Evolutionary conservation across 2,797 vertebrate species (phyloP), one percentile per base, ranked within the genome.

Genomic region (Tamandua tetradactyla): DNA sequence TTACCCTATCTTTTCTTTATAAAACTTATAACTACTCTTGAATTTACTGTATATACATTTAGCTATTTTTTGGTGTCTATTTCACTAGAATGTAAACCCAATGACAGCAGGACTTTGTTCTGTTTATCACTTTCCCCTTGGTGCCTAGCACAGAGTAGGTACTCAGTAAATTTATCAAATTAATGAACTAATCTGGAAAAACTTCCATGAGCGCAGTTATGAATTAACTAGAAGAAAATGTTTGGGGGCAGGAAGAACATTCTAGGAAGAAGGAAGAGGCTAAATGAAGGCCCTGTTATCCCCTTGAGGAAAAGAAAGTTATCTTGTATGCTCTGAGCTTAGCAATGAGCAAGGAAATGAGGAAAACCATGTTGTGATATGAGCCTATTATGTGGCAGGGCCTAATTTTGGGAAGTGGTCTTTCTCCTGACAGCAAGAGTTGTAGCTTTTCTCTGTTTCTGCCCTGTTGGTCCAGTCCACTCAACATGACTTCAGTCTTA

Each of bases 351-450:
- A 15, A 57, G 37, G 47, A 74, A 62, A 59, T 20, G 55, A 55
- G 32, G 55, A 14, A 59, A 23, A 3, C 0, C 7, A 4, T 1
- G 4, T 1, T 22, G 15, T 71, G 44, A 57, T 55, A 44, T 20
- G 18, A 61, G 5, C 25, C 4, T 10, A 12, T 8, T 18, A 55
- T 3, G 1, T 5, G 8, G 23, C 1, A 2, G 13, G 7, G 8
- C 44, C 32, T 44, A 20, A 35, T 9, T 14, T 7, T 4, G 2
- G 47, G 25, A 32, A 57, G n/a, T 15, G 2, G 13, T 10, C 11
- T 66, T 78, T n/a, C 47, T 83, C 37, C 40, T 49, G 22, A 74
- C n/a, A 71, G 17, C 18, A 74, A 78, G 13, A 55, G 42, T 7
- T 81, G 59, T 5, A 3, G 7, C 40, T 44, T 49, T 93, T 40